Percentiles rank a stretch among this genome's conserved stretches.
Evolutionary conservation across 2,888 invertebrate species (phyloP).

Genomic region (Gryllus longicercus): DNA sequence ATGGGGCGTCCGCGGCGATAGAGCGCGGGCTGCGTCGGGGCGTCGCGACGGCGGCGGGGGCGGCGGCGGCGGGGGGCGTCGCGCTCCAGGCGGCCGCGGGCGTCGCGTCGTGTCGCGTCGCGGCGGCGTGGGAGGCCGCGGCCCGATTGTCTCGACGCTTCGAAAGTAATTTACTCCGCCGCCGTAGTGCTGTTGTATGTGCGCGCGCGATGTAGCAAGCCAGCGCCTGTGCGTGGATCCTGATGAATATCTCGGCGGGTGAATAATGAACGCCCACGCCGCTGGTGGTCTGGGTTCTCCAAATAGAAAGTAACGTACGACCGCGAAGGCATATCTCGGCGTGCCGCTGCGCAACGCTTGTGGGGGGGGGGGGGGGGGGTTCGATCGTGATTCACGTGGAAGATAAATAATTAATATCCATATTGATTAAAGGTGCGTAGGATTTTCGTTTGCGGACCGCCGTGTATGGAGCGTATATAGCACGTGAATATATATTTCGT

Average conservation of each 20-base stretch:
- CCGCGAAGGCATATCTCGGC: neutral
- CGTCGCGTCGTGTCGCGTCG: no score
- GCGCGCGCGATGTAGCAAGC: neutral
- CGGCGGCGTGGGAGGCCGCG: no score
- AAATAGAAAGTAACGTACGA: neutral
- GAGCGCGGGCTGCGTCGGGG: no score
- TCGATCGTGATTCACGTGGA: neutral
- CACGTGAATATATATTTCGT: neutral
- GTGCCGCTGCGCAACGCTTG: neutral
- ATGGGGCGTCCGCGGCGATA: no score
- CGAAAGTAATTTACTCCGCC: no score
- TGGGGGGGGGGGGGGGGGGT: no score
- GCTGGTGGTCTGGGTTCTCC: neutral
- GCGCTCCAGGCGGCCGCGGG: no score
- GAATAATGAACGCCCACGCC: neutral
- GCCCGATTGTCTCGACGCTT: no score
- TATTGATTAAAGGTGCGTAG: neutral
- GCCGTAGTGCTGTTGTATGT: neutral
- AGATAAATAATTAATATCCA: neutral
- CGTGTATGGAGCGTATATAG: neutral
- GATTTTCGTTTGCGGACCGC: neutral
- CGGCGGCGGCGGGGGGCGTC: no score
- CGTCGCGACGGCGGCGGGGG: no score
- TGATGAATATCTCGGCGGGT: neutral
- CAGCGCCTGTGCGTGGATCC: neutral